phyloP scores from a whole-genome alignment of 2,113 vertebrate genomes.

The Octodon degus region DNA sequence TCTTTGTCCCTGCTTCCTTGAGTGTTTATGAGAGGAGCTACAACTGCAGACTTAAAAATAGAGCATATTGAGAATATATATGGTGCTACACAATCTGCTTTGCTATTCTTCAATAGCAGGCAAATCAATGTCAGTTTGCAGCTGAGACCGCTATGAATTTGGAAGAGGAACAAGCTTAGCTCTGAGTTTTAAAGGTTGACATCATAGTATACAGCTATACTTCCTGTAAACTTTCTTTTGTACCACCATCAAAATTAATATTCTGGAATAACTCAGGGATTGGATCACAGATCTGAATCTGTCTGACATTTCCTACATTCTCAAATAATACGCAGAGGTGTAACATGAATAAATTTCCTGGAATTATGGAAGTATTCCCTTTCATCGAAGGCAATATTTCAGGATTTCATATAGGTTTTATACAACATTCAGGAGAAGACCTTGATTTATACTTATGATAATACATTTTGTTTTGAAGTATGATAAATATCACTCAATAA shows the following conservation, averaged over 20 bases:
- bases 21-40: background rate
- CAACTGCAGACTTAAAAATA: background rate
- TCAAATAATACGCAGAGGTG: background rate
- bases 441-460: background rate
- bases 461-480: background rate
- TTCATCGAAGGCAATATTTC: background rate
- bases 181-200: background rate
- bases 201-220: fast-evolving
- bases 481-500: background rate
- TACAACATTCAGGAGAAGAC: background rate
- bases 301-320: background rate
- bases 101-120: background rate
- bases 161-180: background rate
- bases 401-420: background rate
- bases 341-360: background rate
- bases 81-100: fast-evolving
- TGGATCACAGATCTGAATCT: background rate
- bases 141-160: background rate
- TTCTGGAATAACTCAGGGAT: background rate
- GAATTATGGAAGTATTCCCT: background rate
- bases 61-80: background rate
- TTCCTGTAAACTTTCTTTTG: background rate
- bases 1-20: background rate
- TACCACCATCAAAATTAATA: background rate
- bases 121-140: background rate